phyloP scores from a whole-genome alignment of 2,113 vertebrate genomes.

The Cariama cristata region DNA sequence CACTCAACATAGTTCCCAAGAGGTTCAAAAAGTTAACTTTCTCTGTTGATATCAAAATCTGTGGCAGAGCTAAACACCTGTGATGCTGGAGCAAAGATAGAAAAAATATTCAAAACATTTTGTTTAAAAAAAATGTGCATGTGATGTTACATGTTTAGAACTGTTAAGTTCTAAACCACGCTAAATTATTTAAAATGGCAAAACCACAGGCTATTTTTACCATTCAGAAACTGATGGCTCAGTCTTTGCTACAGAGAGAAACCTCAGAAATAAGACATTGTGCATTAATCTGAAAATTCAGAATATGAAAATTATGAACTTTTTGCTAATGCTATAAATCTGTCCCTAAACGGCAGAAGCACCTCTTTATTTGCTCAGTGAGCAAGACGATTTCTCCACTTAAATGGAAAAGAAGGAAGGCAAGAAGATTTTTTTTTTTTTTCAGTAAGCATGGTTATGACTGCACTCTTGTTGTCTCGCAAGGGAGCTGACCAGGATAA shows the following conservation, averaged over 20 bases:
- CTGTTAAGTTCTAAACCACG: not conserved
- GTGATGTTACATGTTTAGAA: not conserved
- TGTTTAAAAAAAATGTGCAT: not conserved
- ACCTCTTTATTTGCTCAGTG: not conserved
- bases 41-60: not conserved
- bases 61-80: not conserved
- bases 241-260: not conserved
- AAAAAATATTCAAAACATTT: not conserved
- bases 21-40: not conserved
- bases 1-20: not conserved
- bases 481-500: not conserved
- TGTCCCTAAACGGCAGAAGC: constrained; percentile 1
- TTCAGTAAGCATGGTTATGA: not conserved
- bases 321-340: constrained; percentile 16
- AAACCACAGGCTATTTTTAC: not conserved
- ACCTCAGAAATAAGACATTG: not conserved
- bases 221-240: not conserved
- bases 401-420: not conserved
- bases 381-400: not conserved
- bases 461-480: not conserved
- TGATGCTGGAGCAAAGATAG: not conserved
- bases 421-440: not conserved
- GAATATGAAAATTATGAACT: not conserved
- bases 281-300: not conserved
- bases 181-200: not conserved